Evolutionary conservation across 2,797 vertebrate species (phyloP), one percentile per base, ranked within the genome.

Genomic region (Peromyscus eremicus): DNA sequence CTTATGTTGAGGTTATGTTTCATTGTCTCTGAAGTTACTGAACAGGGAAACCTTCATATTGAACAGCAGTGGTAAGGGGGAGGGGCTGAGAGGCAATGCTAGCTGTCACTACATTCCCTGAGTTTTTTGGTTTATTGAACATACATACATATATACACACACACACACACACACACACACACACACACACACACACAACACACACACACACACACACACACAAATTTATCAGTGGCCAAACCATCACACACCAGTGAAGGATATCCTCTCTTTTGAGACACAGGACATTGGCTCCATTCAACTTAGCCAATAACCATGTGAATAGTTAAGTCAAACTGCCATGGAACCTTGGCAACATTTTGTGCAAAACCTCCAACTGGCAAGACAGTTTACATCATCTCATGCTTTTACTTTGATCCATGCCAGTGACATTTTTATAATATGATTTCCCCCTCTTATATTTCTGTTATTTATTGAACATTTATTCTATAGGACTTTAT

Each of bases 61-160:
- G 60, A 84, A 5, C 6, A 49, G 1, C 80, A 17, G 81, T 62
- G 5, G 1, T 64, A 57, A 79, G 8, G 6, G 87, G 16, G 37
- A 73, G 2, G 0, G 3, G 27, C 2, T 60, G 32, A 88, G 29
- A 3, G 0, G 4, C 2, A 1, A 0, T 73, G 0, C 0, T 83
- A 64, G 25, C 9, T 84, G 17, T 66, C 10, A 66, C 10, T 34
- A 23, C 40, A 66, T 84, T 17, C 2, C 40, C 1, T 66, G 29
- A 66, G 32, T 23, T 6, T 21, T 84, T 6, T 66, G 29, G 29
- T 79, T 52, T 19, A 32, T 14, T 66, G 37, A 73, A 37, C 46
- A 49, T 12, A 49, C 32, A n/a, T 19, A 14, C 32, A 68, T 6
- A 49, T 40, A 34, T 17, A 49, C 12, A 68, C 17, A 82, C 14